Base-by-base conservation (phyloP, 2,113 vertebrate species). In the Gorilla gorilla region DNA sequence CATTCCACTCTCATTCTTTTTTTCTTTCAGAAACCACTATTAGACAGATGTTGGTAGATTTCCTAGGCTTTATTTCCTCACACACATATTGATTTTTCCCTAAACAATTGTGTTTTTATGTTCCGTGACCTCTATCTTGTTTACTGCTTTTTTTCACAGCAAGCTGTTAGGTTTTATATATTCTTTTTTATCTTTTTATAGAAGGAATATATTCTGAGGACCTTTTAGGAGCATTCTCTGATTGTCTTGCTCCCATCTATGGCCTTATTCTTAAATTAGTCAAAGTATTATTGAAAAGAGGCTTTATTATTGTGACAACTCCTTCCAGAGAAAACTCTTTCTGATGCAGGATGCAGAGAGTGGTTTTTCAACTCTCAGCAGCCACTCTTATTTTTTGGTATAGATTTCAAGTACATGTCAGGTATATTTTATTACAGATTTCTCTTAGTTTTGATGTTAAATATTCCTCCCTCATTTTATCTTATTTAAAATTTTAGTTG, bases 101-200 rank as follows among this genome's bases (percentile, higher is more conserved):
- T 17, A 86, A n/a, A 84, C 43, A 94, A 25, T 50, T 88, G n/a
- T 75, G 76, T 50, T 95, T 83, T 72, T 87, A 73, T 86, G 94
- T 93, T 40, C 61, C 9, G 22, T 90, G 68, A 79, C 18, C 25
- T 91, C 38, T 75, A 92, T 75, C 32, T 83, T 88, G 23, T 45
- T 73, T 90, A 27, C 13, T 79, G 0, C 14, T 87, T 66, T 23
- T 70, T 30, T 64, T 32, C 82, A 48, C 16, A 85, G 40, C 5
- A 50, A 45, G 13, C 38, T 45, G 2, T 76, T 93, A 75, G 25
- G 12, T 73, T 96, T 85, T 70, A 73, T 40, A 43, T 59, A 32
- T 80, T 59, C 17, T 18, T 75, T 59, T 81, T 43, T 22, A 22
- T 6, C n/a, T n/a, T 70, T 90, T 64, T 22, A 23, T 73, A 87